Evolutionary conservation across 2,797 vertebrate genomes (phyloP).

Genomic region (Sphenodon punctatus): DNA sequence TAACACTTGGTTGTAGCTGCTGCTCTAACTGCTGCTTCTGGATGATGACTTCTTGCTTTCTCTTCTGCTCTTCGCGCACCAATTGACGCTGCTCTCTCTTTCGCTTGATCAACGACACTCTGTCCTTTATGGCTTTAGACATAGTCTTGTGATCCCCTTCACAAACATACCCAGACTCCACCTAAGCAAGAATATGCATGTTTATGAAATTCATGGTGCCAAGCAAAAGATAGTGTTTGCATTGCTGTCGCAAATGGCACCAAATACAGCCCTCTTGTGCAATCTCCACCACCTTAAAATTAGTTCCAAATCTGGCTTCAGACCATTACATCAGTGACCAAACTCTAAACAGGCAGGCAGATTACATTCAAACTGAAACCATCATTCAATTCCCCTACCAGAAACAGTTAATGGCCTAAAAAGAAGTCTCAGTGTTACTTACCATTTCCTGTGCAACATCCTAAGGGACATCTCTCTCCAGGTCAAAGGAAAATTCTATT

Average conservation of each 20-base stretch:
- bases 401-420: neutral
- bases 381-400: neutral
- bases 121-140: conserved; percentile 98
- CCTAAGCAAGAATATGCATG: conserved; percentile 74
- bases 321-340: neutral
- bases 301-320: neutral
- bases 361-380: neutral
- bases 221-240: no score
- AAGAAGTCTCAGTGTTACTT: conserved; percentile 43
- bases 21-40: conserved; percentile 78
- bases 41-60: conserved; percentile 85
- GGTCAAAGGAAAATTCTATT: conserved; percentile 98
- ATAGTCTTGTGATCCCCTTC: conserved; percentile 99
- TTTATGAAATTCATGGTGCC: conserved; percentile 29
- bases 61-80: conserved; percentile 92
- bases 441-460: conserved; percentile 99
- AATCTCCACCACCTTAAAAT: neutral
- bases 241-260: no score
- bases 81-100: conserved; percentile 93
- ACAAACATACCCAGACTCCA: conserved; percentile 96
- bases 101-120: conserved; percentile 92
- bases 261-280: neutral
- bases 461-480: conserved; percentile 95
- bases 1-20: conserved; percentile 71
- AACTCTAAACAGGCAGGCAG: neutral